Evolutionary conservation across 2,888 invertebrate genomes (phyloP).

Genomic region (Sclerodermus sp.): DNA sequence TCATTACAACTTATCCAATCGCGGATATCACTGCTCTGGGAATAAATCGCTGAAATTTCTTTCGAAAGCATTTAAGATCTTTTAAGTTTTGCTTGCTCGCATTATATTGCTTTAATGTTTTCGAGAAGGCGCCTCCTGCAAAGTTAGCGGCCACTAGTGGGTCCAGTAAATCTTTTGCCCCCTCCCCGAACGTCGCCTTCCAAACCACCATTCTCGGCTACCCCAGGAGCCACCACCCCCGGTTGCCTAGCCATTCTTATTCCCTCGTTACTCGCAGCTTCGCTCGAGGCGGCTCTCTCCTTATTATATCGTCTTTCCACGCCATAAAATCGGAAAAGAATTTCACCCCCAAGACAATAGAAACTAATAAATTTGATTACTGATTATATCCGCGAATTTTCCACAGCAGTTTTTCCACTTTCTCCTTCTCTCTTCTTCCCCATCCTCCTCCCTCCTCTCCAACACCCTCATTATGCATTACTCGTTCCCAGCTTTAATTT

Average conservation of each 20-base stretch:
- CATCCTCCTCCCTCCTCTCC: no score
- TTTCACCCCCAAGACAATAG: slow-evolving; percentile 57
- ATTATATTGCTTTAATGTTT: slow-evolving; percentile 49
- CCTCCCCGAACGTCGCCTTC: slow-evolving; percentile 7
- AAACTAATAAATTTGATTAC: slow-evolving; percentile 59
- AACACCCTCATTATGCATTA: no score
- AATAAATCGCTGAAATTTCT: background rate
- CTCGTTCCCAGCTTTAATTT: no score
- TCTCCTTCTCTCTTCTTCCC: no score
- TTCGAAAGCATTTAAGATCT: slow-evolving; percentile 10
- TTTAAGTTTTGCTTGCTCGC: slow-evolving; percentile 8
- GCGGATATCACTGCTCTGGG: no score
- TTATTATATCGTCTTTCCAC: slow-evolving; percentile 59
- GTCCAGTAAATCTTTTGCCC: slow-evolving; percentile 54
- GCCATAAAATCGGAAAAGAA: slow-evolving; percentile 58
- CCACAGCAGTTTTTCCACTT: slow-evolving; percentile 5
- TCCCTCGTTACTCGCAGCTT: slow-evolving; percentile 57
- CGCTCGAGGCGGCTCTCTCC: slow-evolving; percentile 49
- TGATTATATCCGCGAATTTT: slow-evolving; percentile 50
- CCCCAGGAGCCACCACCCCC: slow-evolving; percentile 29
- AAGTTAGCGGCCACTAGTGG: slow-evolving; percentile 51
- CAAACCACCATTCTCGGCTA: slow-evolving; percentile 16
- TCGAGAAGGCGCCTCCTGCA: slow-evolving; percentile 36
- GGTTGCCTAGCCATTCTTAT: slow-evolving; percentile 51
- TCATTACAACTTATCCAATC: no score